Evolutionary conservation across 2,888 invertebrate genomes (phyloP), one percentile per base, ranked within the genome.

Genomic region (Chloromyia formosa): DNA sequence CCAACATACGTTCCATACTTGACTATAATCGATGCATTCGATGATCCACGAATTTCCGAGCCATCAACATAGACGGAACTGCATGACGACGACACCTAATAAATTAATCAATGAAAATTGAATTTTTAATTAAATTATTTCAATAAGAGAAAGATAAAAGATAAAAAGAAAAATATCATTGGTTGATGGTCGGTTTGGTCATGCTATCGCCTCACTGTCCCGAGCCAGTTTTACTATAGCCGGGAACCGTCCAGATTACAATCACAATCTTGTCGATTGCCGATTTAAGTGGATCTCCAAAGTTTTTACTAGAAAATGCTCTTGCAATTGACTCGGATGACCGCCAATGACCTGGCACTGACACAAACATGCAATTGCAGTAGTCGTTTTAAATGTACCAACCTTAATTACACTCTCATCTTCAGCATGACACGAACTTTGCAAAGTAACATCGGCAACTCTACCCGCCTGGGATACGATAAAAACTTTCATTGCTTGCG

Each of bases 401-500:
- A 97, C 98, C 92, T 98, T 97, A 75, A 98, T 90, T 35, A 97
- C 96, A 82, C 96, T 96, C 84, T 96, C 96, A 84, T 98, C 97
- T 81, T 95, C 94, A 3, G 97, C 96, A 83, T 95, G 94, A 84
- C 97, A 98, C 75, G 96, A 95, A 79, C 96, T 94, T 85, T 96
- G 95, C 77, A 95, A 88, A 22, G 97, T 97, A 79, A 98, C 96
- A 86, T 98, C 97, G 75, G 95, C 95, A 7, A 96, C 94, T 86
- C 94, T 94, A 16, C 97, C 97, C 0, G 95, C 94, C 84, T 96
- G 95, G 58, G 95, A 95, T 62, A 98, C 96, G 80, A 96, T 95
- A 85, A 96, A 94, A 79, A 98, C 94, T 86, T 95, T 95, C 93
- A 98, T 94, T 16, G 96, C 94, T 81, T 96, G 95, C 1, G 95